These are phyloP conservation scores for Drosophila fuyamai DNA, from an alignment of 1,140 invertebrate species.

Conservation along the genomic window DNA sequence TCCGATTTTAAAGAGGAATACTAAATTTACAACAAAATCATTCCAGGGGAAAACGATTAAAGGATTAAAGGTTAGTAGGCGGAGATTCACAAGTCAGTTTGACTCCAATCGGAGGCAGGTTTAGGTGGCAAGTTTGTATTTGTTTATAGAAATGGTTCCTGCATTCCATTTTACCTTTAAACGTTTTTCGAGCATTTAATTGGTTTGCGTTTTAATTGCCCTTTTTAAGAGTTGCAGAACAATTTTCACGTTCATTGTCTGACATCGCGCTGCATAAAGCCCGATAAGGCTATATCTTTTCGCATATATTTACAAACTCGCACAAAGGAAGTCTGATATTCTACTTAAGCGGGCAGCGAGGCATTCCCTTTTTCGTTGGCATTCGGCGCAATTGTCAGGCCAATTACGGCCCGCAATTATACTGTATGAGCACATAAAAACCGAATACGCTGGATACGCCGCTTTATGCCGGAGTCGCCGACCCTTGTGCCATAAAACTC, in stretches of 20 bases:
- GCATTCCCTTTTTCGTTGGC: slow-evolving; percentile 58
- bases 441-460: slow-evolving; percentile 34
- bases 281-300: slow-evolving; percentile 33
- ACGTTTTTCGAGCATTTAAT: not conserved
- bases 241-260: slow-evolving; percentile 36
- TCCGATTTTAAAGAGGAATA: too few relatives aligned
- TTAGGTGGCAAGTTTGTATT: too few relatives aligned
- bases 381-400: slow-evolving; percentile 77
- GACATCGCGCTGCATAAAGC: slow-evolving; percentile 11
- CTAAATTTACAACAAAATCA: too few relatives aligned
- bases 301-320: slow-evolving; percentile 4
- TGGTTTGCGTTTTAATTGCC: slow-evolving; percentile 13
- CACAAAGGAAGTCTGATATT: slow-evolving; percentile 49
- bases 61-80: not conserved
- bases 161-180: not conserved
- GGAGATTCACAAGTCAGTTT: too few relatives aligned
- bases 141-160: too few relatives aligned
- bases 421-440: slow-evolving; percentile 74
- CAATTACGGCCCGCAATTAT: slow-evolving; percentile 77
- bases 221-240: slow-evolving; percentile 7
- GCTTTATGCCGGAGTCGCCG: slow-evolving; percentile 47
- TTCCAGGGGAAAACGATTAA: not conserved
- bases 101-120: too few relatives aligned
- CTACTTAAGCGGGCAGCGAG: slow-evolving; percentile 72
- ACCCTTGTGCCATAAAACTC: slow-evolving; percentile 71